phyloP scores from a whole-genome alignment of 2,113 vertebrate genomes.

The Osmerus mordax region DNA sequence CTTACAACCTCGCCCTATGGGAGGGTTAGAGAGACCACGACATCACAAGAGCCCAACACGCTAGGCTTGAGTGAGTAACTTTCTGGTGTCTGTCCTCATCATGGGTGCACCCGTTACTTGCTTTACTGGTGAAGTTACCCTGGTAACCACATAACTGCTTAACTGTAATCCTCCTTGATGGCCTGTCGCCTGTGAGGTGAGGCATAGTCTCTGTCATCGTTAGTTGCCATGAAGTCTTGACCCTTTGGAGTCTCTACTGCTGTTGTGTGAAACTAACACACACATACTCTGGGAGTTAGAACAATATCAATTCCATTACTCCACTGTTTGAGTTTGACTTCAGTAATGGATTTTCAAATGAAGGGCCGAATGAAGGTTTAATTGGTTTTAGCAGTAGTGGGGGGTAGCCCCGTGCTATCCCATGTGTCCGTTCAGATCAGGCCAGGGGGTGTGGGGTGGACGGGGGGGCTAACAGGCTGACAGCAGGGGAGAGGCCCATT shows the following conservation, averaged over 20 bases:
- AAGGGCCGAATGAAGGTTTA: slow-evolving; percentile 8
- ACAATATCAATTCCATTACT: neutral
- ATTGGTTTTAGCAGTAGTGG: slow-evolving; percentile 31
- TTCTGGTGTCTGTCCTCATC: neutral
- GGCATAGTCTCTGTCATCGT: too few species aligned
- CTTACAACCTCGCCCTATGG: neutral
- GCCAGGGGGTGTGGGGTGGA: neutral
- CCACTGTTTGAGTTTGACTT: neutral
- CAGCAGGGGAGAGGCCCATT: slow-evolving; percentile 39
- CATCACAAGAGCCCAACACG: slow-evolving; percentile 7
- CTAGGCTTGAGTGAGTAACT: neutral
- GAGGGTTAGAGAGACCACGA: neutral
- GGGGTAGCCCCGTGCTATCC: slow-evolving; percentile 21
- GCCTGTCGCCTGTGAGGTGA: too few species aligned
- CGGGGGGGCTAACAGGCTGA: slow-evolving; percentile 39
- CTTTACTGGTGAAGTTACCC: too few species aligned
- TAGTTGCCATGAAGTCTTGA: too few species aligned
- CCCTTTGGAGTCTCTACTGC: too few species aligned
- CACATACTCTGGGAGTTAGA: too few species aligned
- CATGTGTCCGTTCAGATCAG: slow-evolving; percentile 50
- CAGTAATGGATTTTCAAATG: slow-evolving; percentile 21
- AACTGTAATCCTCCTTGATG: too few species aligned
- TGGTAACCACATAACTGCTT: too few species aligned
- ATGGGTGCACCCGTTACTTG: neutral
- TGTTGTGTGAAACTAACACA: too few species aligned